phyloP scores from a whole-genome alignment of 2,888 invertebrate species.

The Argyresthia goedartella region DNA sequence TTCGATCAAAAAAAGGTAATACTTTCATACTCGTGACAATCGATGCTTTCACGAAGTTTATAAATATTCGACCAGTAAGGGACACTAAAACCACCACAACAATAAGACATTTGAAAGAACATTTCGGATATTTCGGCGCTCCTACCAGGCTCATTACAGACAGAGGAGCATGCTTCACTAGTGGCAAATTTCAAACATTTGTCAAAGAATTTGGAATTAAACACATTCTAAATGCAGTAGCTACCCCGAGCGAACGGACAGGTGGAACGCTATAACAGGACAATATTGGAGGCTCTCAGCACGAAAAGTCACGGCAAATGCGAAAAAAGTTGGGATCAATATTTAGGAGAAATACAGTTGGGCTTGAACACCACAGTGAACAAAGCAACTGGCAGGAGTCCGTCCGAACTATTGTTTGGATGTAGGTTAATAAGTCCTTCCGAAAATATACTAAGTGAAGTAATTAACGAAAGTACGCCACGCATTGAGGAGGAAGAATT shows the following conservation, averaged over 20 bases:
- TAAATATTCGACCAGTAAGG: conserved; percentile 10
- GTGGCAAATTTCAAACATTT: conserved; percentile 8
- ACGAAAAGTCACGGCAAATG: conserved; percentile 2
- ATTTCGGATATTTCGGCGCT: conserved; percentile 10
- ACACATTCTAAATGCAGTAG: conserved; percentile 15
- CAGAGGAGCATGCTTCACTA: conserved; percentile 12
- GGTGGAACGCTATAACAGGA: conserved; percentile 14
- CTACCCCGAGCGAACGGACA: conserved; percentile 18
- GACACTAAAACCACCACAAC: conserved; percentile 12
- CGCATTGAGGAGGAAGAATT: conserved; percentile 1
- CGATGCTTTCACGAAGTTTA: conserved; percentile 12
- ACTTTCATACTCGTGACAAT: conserved; percentile 11
- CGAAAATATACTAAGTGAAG: conserved; percentile 6
- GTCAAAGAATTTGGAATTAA: conserved; percentile 6
- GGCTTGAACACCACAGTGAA: conserved; percentile 11
- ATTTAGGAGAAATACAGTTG: conserved; percentile 8
- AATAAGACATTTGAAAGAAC: conserved; percentile 10
- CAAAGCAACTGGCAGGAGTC: conserved; percentile 7
- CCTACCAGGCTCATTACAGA: conserved; percentile 12
- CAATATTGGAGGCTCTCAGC: conserved; percentile 6
- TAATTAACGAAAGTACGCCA: conserved; percentile 2
- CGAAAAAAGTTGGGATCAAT: conserved; percentile 1
- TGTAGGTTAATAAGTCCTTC: conserved; percentile 6
- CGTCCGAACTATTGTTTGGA: conserved; percentile 23
- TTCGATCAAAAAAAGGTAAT: conserved; percentile 10